Evolutionary conservation across 2,888 invertebrate species (phyloP).

Genomic region (Diadegma fenestrale): DNA sequence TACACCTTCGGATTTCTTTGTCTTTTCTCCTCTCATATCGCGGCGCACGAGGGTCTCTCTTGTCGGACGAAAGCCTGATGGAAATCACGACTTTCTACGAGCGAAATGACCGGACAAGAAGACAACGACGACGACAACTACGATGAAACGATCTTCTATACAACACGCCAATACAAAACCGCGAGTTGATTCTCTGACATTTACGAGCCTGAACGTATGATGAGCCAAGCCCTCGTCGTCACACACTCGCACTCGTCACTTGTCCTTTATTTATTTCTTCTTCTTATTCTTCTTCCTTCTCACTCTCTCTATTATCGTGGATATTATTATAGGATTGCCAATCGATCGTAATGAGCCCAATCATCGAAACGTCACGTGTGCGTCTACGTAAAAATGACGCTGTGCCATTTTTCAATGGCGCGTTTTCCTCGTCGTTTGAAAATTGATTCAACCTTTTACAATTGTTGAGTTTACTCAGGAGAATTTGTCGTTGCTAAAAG

Average conservation of each 20-base stretch:
- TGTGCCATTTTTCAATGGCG: neutral
- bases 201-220: conserved; percentile 64
- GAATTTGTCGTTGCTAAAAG: neutral
- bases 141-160: conserved; percentile 48
- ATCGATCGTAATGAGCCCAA: conserved; percentile 54
- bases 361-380: conserved; percentile 31
- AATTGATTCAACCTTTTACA: neutral
- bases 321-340: conserved; percentile 35
- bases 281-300: conserved; percentile 33
- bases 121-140: conserved; percentile 8
- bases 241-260: conserved; percentile 54
- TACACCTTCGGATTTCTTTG: conserved; percentile 32
- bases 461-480: neutral
- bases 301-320: conserved; percentile 27
- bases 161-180: conserved; percentile 22
- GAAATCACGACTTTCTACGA: conserved; percentile 62
- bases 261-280: neutral
- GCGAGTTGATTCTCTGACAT: conserved; percentile 66
- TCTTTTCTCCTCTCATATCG: conserved; percentile 32
- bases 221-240: conserved; percentile 54
- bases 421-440: neutral
- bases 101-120: neutral
- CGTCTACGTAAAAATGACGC: neutral
- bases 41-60: no score
- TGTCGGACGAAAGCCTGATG: conserved; percentile 44